Percentiles rank a stretch among this genome's conserved stretches.
Conservation (phyloP, 2,888 invertebrate species). For the Petrophora chlorosata region DNA sequence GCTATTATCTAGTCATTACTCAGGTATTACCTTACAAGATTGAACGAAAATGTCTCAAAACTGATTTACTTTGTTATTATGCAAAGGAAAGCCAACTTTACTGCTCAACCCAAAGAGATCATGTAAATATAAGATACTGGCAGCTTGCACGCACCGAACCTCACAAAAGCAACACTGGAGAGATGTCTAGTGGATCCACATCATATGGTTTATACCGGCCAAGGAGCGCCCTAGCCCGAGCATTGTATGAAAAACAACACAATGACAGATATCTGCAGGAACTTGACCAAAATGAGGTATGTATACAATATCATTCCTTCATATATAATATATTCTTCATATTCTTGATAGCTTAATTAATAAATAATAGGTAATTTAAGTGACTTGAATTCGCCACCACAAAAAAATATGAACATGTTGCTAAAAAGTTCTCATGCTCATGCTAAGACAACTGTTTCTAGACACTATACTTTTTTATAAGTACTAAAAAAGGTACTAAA, state of each 20-base stretch:
- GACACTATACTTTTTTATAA: too few relatives aligned
- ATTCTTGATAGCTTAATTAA: too few relatives aligned
- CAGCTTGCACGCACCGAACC: slow-evolving; percentile 34
- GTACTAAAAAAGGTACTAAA: too few relatives aligned
- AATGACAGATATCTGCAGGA: slow-evolving; percentile 87
- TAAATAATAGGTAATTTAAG: too few relatives aligned
- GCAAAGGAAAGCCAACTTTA: slow-evolving; percentile 55
- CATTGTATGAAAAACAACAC: slow-evolving; percentile 88
- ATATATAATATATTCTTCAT: too few relatives aligned
- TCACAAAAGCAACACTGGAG: slow-evolving; percentile 37
- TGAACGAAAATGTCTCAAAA: slow-evolving; percentile 42
- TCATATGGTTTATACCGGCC: slow-evolving; percentile 84
- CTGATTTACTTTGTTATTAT: slow-evolving; percentile 61
- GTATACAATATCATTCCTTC: slow-evolving; percentile 37
- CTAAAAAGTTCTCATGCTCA: too few relatives aligned
- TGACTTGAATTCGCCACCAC: too few relatives aligned
- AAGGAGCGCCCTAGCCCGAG: slow-evolving; percentile 87
- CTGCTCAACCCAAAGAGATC: slow-evolving; percentile 51
- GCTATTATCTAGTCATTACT: slow-evolving; percentile 38
- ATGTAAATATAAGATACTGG: slow-evolving; percentile 37
- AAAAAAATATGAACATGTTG: too few relatives aligned
- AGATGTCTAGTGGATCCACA: slow-evolving; percentile 63
- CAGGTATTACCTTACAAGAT: slow-evolving; percentile 40
- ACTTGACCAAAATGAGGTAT: slow-evolving; percentile 88
- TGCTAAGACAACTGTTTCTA: too few relatives aligned